Evolutionary conservation across 2,888 invertebrate genomes (phyloP).

Genomic region (Corbicula japonica): DNA sequence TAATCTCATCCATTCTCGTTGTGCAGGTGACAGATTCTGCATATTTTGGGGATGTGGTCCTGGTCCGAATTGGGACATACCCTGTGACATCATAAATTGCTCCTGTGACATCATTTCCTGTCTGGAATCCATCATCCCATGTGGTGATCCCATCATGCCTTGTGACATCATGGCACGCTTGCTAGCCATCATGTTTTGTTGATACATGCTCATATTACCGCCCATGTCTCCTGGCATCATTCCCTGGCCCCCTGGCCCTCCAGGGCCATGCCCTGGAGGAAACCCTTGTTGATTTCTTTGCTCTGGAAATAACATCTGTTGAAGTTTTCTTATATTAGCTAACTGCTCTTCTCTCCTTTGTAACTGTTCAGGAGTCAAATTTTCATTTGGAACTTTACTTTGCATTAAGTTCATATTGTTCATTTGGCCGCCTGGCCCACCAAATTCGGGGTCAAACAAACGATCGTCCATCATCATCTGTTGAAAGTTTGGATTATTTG

Average conservation of each 20-base stretch:
- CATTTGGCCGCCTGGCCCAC: slow-evolving; percentile 59
- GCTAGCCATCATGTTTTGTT: slow-evolving; percentile 77
- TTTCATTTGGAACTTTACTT: slow-evolving; percentile 89
- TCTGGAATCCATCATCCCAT: slow-evolving; percentile 71
- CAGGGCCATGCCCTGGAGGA: slow-evolving; percentile 71
- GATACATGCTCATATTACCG: slow-evolving; percentile 71
- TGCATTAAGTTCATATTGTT: slow-evolving; percentile 76
- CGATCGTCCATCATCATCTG: slow-evolving; percentile 74
- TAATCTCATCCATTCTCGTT: slow-evolving; percentile 96
- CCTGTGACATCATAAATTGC: slow-evolving; percentile 79
- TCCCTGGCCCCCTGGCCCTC: slow-evolving; percentile 66
- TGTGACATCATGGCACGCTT: slow-evolving; percentile 76
- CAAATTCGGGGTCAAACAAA: slow-evolving; percentile 72
- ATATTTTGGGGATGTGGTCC: slow-evolving; percentile 80
- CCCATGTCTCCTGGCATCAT: slow-evolving; percentile 77
- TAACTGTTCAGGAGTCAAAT: slow-evolving; percentile 97
- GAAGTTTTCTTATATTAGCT: slow-evolving; percentile 96
- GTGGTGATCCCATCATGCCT: slow-evolving; percentile 72
- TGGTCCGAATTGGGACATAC: slow-evolving; percentile 75
- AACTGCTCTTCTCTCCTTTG: slow-evolving; percentile 97
- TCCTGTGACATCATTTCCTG: slow-evolving; percentile 75
- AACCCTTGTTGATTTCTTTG: slow-evolving; percentile 73
- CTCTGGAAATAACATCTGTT: slow-evolving; percentile 96
- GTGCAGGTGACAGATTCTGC: slow-evolving; percentile 88
- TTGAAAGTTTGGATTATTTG: slow-evolving; percentile 66